Evolutionary conservation across 2,113 vertebrate species (phyloP), one percentile per base, ranked within the genome.

Genomic region (Haplochromis burtoni): DNA sequence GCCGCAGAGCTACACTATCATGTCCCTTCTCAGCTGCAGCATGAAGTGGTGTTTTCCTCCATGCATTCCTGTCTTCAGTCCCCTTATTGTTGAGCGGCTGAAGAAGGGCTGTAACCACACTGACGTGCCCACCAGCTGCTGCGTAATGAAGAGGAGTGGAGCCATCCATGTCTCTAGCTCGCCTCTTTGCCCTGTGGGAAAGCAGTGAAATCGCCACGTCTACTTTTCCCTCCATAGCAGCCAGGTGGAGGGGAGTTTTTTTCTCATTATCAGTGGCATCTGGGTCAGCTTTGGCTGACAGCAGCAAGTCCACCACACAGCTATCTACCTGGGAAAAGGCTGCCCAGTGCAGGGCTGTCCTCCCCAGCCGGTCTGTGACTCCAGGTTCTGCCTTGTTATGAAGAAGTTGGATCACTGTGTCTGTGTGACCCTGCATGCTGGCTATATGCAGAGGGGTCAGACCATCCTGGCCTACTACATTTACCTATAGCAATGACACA

Each of bases 81-180:
- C 95, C 97, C 89, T 95, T 97, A n/a, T 93, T 94, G 54, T 91
- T 95, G 14, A 89, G 92, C 3, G 88, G 59, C 31, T 61, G 80
- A 19, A 97, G 80, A 35, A 97, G 96, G 17, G 80, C 81, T 78
- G 94, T 90, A 4, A 93, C 55, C 2, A 93, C 87, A 0, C 87
- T 87, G 4, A 24, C 6, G 14, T 96, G 91, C 24, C 97, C 96
- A 19, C 76, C 93, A 49, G 82, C 79, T 24, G 95, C 88, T 24
- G 96, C 96, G 0, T 96, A 96, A 87, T 97, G 97, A 59, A 97
- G 86, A 0, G 96, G 92, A 1, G 95, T 97, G 85, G 95, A 96
- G 35, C 97, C 95, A 14, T 97, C 95, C 95, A 94, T 97, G 91
- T 97, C 97, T 90, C 96, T 97, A 5, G 91, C 95, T 19, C 90